Evolutionary conservation across 2,888 invertebrate species (phyloP), one percentile per base, ranked within the genome.

Genomic region (Ophion ventricosus): DNA sequence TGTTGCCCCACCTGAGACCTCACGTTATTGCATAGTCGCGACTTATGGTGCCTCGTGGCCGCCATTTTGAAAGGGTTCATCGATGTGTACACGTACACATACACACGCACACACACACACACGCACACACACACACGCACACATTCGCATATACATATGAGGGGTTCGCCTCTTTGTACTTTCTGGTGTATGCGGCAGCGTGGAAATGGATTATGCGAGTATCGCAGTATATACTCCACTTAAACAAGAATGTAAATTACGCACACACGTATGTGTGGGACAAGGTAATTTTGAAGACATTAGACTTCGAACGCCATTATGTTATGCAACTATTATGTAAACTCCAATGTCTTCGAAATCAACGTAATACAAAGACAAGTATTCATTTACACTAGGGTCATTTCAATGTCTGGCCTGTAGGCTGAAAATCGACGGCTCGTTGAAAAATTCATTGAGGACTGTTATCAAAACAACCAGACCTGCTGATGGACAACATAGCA

Each of bases 51-150:
- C 64, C 25, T 76, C 40, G 70, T 67, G 40, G 40, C 26, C 89
- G 90, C 88, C 89, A 90, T 90, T 89, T 89, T 88, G 89, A 90
- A 90, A 90, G 89, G 85, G 84, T 79, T 74, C 79, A 63, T 57
- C 84, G 76, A 73, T 69, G 29, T 40, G 26, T 43, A 69, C 23
- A 78, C 40, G 54, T 23, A 49, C 20, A 40, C 54, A 43, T 17
- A 40, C 25, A 66, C 26, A 40, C 35, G 26, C 20, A 35, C 25
- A 66, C n/a, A 35, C 35, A 73, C 25, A 66, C 26, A 40, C 35
- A 26, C 20, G 23, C 25, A 40, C 54, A 43, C 20, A 40, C 25
- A 66, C 26, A 40, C 35, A 26, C 20, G 23, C 25, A 66, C n/a
- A 35, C 35, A 73, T 54, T 29, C 29, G 20, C 49, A 20, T 40